Percentiles rank a stretch among this genome's conserved stretches.
phyloP scores from a whole-genome alignment of 1,140 invertebrate genomes.

The Solenopsis fugax region DNA sequence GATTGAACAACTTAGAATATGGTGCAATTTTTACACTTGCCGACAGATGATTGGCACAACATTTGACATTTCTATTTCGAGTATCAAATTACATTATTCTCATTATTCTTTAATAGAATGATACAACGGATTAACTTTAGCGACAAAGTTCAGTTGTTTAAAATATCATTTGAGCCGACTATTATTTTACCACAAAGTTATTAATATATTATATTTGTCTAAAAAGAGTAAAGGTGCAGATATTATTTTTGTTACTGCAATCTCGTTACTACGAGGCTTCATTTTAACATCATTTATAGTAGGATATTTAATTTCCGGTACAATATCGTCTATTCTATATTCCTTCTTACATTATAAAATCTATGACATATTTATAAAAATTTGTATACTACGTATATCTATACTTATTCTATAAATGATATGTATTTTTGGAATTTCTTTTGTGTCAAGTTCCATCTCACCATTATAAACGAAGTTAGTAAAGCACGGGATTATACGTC shows the following conservation, averaged over 20 bases:
- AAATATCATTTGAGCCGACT: not conserved
- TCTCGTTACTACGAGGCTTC: not conserved
- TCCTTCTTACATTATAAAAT: not conserved
- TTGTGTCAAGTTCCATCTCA: not conserved
- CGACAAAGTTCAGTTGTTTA: not conserved
- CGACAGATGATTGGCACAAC: constrained; percentile 1
- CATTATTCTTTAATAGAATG: not conserved
- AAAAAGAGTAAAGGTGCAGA: not conserved
- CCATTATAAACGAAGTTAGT: not conserved
- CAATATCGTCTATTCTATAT: not conserved
- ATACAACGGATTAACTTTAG: not conserved
- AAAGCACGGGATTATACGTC: constrained; percentile 16
- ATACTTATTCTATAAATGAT: not conserved
- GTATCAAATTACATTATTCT: not conserved
- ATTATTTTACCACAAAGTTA: not conserved
- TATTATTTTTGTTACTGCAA: not conserved
- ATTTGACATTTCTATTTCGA: constrained; percentile 21
- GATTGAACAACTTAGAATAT: constrained; percentile 29
- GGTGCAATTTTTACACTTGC: constrained; percentile 16
- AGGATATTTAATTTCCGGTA: constrained; percentile 31
- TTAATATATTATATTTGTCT: not conserved
- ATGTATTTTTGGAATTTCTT: not conserved
- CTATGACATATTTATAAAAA: not conserved
- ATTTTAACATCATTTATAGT: not conserved
- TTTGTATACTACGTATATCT: not conserved